Evolutionary conservation across 2,888 invertebrate genomes (phyloP), one percentile per base, ranked within the genome.

Genomic region (Pseudococcus longispinus): DNA sequence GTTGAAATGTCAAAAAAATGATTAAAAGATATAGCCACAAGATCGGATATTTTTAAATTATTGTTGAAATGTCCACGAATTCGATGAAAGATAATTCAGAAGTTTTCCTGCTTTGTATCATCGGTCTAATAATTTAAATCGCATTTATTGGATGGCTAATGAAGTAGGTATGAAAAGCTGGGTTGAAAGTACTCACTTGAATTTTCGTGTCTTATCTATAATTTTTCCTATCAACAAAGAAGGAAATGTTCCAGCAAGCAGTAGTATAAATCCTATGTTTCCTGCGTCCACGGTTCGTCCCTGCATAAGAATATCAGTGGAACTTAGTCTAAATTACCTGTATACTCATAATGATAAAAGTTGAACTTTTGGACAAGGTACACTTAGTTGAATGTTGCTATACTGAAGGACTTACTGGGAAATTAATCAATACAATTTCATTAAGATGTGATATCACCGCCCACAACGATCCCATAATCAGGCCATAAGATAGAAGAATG

Each of bases 231-330:
- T 96, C 0, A 96, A 92, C 8, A 99, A 95, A 0, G 98, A 97
- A 3, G 99, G 98, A 8, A 95, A 90, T 95, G 99, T 97, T 42
- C 99, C 99, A 4, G 97, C 95, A 26, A 98, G 92, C 0, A 98
- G 96, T 89, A 99, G 96, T 85, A 96, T 94, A 83, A 98, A 91
- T 0, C 98, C 98, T 89, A 98, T 97, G 88, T 95, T 93, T 32
- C 98, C 98, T 0, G 96, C 96, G 90, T 97, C 96, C 89, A 94
- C 93, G 8, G 93, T 93, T 18, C 92, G 92, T 95, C 95, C 0
- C 15, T 60, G 90, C 70, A n/a, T n/a, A n/a, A n/a, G n/a, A n/a
- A n/a, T n/a, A n/a, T n/a, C n/a, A n/a, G n/a, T n/a, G n/a, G n/a
- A n/a, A n/a, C n/a, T n/a, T n/a, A n/a, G n/a, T n/a, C n/a, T n/a